Base-by-base conservation (phyloP, 2,888 invertebrate genomes). In the Drosophila mercatorum region DNA sequence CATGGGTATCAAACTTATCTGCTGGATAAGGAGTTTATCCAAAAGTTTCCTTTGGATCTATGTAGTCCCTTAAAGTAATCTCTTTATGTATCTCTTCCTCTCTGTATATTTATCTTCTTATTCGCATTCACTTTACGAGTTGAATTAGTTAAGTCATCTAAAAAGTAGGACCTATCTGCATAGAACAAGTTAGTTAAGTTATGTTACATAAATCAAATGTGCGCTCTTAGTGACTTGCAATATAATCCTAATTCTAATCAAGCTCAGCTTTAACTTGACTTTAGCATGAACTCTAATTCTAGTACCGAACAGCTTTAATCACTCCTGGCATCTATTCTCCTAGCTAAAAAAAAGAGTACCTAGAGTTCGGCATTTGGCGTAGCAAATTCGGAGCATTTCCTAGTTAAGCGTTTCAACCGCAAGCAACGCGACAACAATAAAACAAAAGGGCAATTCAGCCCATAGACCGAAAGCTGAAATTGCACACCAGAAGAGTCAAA, bases 361-460 rank as follows among this genome's bases (percentile, higher is more conserved):
- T 14, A 2, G 12, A 11, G 3, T 51, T 67, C 68, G 49, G 46
- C 26, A 40, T 52, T 53, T n/a, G 11, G 2, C n/a, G 34, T 31
- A 11, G 2, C 58, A 41, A 17, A 14, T 47, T 65, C 73, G 52
- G 17, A 17, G 12, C 43, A 56, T 44, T 64, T 62, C 12, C 40
- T 63, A 66, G 65, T 66, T 83, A 88, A 84, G 69, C 72, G 84
- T 69, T 87, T 86, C 70, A 83, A 79, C 84, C 89, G 77, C 89
- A 86, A 53, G 53, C 57, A 62, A 51, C 41, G 61, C 53, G 60
- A 52, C 56, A 65, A 53, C 31, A 22, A 59, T 43, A 74, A 78
- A 83, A 70, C 61, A 80, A 85, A 63, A 70, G 73, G 52, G 51
- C 62, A 69, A 73, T 77, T 61, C 62, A 63, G 52, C 14, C 56